phyloP scores from a whole-genome alignment of 1,140 invertebrate species.

The Lepidostoma basale region DNA sequence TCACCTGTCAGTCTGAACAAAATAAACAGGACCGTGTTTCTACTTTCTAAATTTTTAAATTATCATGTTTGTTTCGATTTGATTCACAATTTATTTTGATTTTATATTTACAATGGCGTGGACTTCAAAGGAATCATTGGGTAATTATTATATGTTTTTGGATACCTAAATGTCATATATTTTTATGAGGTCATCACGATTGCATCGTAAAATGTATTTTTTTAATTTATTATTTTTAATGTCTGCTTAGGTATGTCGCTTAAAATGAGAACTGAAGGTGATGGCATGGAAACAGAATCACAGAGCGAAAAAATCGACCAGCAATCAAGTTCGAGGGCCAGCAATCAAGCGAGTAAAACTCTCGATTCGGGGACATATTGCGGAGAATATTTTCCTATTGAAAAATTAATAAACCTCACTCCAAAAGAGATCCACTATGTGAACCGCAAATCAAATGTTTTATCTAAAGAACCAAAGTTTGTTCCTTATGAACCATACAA shows the following conservation, averaged over 20 bases:
- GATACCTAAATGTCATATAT: background rate
- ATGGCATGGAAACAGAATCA: constrained; percentile 63
- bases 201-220: background rate
- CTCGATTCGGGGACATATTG: constrained; percentile 1
- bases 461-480: constrained; percentile 79
- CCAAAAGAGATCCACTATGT: constrained; percentile 43
- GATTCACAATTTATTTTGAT: background rate
- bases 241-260: constrained; percentile 31
- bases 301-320: constrained; percentile 1
- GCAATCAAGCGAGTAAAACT: background rate
- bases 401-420: constrained; percentile 38
- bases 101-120: constrained; percentile 14
- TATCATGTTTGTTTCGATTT: too few species aligned
- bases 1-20: too few species aligned
- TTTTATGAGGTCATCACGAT: background rate
- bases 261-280: constrained; percentile 59
- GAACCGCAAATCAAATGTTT: constrained; percentile 25
- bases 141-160: background rate
- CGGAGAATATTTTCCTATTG: background rate
- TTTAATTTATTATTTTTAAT: background rate
- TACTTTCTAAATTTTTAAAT: too few species aligned
- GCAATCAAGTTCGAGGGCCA: background rate
- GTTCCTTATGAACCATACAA: constrained; percentile 89
- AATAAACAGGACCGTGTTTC: too few species aligned
- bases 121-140: background rate